Conservation (phyloP, 2,113 vertebrate genomes). For the Etia nguti region DNA sequence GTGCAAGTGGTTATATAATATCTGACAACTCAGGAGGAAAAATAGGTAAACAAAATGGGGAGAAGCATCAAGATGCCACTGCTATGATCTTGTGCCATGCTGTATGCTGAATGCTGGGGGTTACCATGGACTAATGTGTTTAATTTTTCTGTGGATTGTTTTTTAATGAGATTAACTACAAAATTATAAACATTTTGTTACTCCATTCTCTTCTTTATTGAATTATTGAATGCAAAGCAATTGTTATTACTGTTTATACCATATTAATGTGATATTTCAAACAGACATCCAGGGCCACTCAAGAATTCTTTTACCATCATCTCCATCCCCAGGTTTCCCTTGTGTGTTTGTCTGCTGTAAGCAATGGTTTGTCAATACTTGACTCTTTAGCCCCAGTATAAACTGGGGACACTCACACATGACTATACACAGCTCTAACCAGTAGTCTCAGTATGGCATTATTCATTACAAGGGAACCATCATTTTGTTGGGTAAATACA, state of each 20-base stretch:
- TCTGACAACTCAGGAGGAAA: constrained; percentile 27
- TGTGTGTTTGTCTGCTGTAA: background rate
- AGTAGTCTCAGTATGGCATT: background rate
- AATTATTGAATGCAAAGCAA: background rate
- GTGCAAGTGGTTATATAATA: constrained; percentile 19
- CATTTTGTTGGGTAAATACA: background rate
- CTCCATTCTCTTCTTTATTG: background rate
- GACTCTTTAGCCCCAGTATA: background rate
- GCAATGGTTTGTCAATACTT: background rate
- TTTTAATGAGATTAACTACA: background rate
- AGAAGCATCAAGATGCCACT: background rate
- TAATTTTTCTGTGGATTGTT: background rate
- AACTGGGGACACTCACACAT: background rate
- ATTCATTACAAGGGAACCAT: background rate
- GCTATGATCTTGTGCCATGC: background rate
- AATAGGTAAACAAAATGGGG: constrained; percentile 20
- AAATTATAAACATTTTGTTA: background rate
- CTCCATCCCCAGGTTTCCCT: background rate
- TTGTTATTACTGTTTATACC: background rate
- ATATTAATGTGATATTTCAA: background rate
- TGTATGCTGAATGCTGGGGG: background rate
- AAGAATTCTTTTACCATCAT: background rate
- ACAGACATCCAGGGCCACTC: background rate
- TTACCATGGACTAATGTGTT: background rate
- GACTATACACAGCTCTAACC: background rate